These are phyloP conservation scores for Rattus rattus DNA, from an alignment of 2,113 vertebrate species.

Conservation along the genomic window DNA sequence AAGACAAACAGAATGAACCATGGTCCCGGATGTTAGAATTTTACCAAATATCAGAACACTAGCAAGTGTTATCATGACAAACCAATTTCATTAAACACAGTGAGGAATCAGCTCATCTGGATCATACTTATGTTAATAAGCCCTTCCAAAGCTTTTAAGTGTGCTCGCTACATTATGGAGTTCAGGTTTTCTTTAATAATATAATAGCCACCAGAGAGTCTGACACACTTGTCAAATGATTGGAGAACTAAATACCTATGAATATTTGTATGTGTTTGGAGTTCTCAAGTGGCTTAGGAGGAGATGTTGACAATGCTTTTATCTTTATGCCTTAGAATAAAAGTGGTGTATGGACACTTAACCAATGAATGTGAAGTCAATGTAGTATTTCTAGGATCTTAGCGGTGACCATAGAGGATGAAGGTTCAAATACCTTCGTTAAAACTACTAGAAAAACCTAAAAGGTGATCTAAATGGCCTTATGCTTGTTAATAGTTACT, in stretches of 20 bases:
- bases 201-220: neutral
- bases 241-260: neutral
- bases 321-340: neutral
- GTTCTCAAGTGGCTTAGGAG: slow-evolving; percentile 11
- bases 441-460: neutral
- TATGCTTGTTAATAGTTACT: neutral
- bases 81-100: neutral
- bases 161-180: neutral
- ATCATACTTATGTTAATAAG: neutral
- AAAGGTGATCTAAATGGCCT: neutral
- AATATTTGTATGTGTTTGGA: neutral
- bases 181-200: neutral
- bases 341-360: neutral
- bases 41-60: neutral
- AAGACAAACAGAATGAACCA: neutral
- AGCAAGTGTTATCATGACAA: neutral
- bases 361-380: neutral
- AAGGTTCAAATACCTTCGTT: neutral
- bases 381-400: neutral
- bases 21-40: neutral
- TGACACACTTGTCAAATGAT: neutral
- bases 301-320: neutral
- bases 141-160: neutral
- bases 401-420: neutral
- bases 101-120: neutral